Base-by-base conservation (phyloP, 2,113 vertebrate genomes). In the Nansenia antarctica region DNA sequence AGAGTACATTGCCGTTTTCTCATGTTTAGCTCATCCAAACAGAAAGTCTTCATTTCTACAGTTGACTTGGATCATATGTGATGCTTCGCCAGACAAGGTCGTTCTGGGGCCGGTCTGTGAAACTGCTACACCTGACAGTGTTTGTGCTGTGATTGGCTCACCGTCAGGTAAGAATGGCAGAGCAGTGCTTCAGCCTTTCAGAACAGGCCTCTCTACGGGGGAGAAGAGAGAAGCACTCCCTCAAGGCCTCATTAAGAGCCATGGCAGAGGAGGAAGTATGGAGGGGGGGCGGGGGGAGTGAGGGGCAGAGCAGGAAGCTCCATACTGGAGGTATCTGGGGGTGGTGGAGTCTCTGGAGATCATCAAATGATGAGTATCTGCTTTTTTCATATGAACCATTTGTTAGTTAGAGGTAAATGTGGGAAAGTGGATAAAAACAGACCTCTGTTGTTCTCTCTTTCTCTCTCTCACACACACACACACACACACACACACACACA, bases 161-260 rank as follows among this genome's bases (percentile, higher is more conserved):
- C 79, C 80, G 81, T 86, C 85, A 84, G 84, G 76, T 70, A 2
- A 30, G n/a, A 29, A 29, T 30, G n/a, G 71, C 66, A 77, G n/a
- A n/a, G n/a, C n/a, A n/a, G n/a, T 49, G 74, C 74, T 62, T 76
- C 76, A 78, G 77, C 80, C 67, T 66, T n/a, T 72, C 31, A 42
- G 76, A 72, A 72, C 14, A 54, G 54, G 64, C 8, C 53, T 66
- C 65, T 72, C 73, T 76, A 55, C 80, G 71, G 79, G 76, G 73
- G 37, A 57, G 71, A 69, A 74, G 62, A 72, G 31, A 66, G 60
- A 74, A 85, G 62, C 74, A 74, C 77, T 87, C 83, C 85, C 88
- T 85, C 69, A 0, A 86, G 82, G 88, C 81, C 87, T 90, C 81
- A 89, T 92, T 90, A 90, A 64, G 77, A 78, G 72, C 73, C 77